These are phyloP conservation scores for Tromatobia lineatoria DNA, from an alignment of 2,888 invertebrate genomes.

Conservation along the genomic window DNA sequence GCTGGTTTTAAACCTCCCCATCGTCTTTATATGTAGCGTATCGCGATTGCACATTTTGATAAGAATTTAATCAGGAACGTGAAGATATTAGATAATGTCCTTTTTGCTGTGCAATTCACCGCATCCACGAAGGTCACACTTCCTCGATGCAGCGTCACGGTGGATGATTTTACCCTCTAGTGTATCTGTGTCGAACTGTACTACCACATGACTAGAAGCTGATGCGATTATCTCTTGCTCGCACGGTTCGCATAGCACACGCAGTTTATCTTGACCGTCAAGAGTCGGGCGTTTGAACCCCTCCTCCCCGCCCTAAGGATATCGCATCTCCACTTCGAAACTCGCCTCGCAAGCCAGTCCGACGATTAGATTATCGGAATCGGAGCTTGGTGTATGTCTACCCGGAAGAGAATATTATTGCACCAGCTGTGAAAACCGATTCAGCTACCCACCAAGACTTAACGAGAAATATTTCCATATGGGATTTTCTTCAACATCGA, in stretches of 20 bases:
- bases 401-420: conserved; percentile 37
- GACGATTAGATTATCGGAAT: conserved; percentile 45
- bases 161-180: conserved; percentile 22
- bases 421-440: not conserved
- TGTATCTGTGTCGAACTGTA: conserved; percentile 8
- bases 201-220: conserved; percentile 38
- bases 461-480: conserved; percentile 2
- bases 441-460: not conserved
- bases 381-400: conserved; percentile 9
- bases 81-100: conserved; percentile 33
- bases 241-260: conserved; percentile 52
- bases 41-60: conserved; percentile 22
- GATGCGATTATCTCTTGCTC: conserved; percentile 52
- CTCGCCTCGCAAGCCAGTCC: conserved; percentile 18
- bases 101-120: not conserved
- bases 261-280: conserved; percentile 46
- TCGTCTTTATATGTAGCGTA: not conserved
- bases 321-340: conserved; percentile 33
- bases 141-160: conserved; percentile 38
- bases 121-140: conserved; percentile 30
- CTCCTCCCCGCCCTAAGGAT: not conserved
- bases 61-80: conserved; percentile 34
- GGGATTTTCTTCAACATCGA: not conserved
- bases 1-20: not conserved
- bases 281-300: conserved; percentile 34